Percentiles rank a stretch among this genome's conserved stretches.
These are phyloP conservation scores for Caenorhabditis virilis DNA, from an alignment of 2,888 invertebrate genomes.

Conservation along the genomic window DNA sequence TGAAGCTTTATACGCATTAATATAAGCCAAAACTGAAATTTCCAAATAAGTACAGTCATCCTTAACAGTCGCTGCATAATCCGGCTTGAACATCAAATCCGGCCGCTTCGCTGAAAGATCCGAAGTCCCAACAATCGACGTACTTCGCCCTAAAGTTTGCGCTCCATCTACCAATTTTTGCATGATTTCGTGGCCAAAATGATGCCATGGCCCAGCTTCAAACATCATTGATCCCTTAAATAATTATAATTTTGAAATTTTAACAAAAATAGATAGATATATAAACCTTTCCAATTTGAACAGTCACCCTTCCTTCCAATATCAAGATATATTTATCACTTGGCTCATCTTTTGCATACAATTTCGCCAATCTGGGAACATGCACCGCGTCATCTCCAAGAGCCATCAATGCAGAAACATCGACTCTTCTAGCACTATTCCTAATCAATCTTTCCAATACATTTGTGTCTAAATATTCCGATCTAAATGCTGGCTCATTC, in stretches of 20 bases:
- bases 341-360: conserved; percentile 72
- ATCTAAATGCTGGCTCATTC: conserved; percentile 49
- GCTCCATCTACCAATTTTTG: conserved; percentile 43
- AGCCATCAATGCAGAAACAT: conserved; percentile 61
- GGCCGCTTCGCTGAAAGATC: conserved; percentile 50
- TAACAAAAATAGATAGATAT: neutral
- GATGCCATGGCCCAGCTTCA: conserved; percentile 93
- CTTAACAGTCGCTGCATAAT: conserved; percentile 47
- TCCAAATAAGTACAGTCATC: conserved; percentile 59
- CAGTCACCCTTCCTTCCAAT: conserved; percentile 84
- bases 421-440: conserved; percentile 51
- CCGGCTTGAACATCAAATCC: conserved; percentile 56
- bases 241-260: too few relatives aligned
- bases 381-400: conserved; percentile 45
- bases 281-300: conserved; percentile 76
- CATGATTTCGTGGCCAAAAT: conserved; percentile 78
- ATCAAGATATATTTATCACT: conserved; percentile 86
- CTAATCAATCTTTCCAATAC: conserved; percentile 53
- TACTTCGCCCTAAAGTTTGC: conserved; percentile 44
- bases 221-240: conserved; percentile 78
- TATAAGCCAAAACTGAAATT: conserved; percentile 48
- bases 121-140: conserved; percentile 45
- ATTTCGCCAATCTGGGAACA: conserved; percentile 58
- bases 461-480: conserved; percentile 48
- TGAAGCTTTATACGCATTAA: conserved; percentile 55